Conservation (phyloP, 1,140 invertebrate species). For the Laupala kohalensis region DNA sequence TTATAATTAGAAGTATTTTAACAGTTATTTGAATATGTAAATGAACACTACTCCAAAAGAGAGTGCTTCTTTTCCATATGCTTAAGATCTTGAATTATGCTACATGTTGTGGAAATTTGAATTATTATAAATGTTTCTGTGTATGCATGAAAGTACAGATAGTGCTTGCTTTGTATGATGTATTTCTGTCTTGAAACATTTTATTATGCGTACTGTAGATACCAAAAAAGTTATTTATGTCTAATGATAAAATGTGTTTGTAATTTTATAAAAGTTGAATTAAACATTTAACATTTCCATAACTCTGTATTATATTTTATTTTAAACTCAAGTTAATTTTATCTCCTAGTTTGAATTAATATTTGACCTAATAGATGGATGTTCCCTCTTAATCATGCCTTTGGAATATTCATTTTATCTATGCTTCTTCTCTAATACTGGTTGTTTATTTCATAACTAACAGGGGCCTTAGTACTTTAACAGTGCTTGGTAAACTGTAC, state of each 20-base stretch:
- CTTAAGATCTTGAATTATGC: no score
- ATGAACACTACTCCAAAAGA: no score
- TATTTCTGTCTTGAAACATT: not conserved
- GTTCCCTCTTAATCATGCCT: not conserved
- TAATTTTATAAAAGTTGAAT: not conserved
- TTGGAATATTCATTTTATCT: not conserved
- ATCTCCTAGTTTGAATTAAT: no score
- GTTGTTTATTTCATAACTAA: not conserved
- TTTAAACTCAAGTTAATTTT: no score
- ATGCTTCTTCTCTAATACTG: not conserved
- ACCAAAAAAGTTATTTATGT: not conserved
- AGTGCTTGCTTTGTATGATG: not conserved
- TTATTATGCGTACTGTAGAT: not conserved
- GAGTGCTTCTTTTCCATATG: no score
- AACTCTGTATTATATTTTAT: not conserved
- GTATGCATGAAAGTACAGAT: not conserved
- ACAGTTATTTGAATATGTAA: no score
- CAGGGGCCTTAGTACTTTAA: not conserved
- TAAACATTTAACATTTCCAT: not conserved
- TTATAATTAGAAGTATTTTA: no score
- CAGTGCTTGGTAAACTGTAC: not conserved
- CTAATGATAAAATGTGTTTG: not conserved
- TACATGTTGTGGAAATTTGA: no score
- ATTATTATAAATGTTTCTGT: not conserved
- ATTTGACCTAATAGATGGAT: not conserved